Percentiles rank a stretch among this genome's conserved stretches.
Evolutionary conservation across 1,140 invertebrate species (phyloP).

Genomic region (Hermatobates lingyangjiaoensis): DNA sequence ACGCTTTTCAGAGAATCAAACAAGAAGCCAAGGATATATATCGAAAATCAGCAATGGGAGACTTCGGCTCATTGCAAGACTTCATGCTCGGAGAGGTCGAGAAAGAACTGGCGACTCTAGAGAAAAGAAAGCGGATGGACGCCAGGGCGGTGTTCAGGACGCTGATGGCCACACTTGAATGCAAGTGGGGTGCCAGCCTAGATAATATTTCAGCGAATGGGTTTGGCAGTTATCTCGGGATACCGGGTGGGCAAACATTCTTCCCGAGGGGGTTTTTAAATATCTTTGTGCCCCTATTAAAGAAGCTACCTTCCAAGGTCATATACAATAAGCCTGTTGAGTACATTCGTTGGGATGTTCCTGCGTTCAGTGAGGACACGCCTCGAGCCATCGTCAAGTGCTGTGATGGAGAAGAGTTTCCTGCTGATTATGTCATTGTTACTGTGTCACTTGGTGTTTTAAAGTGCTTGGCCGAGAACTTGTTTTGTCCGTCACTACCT

Average conservation of each 20-base stretch:
- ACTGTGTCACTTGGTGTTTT: slow-evolving; percentile 68
- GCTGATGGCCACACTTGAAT: slow-evolving; percentile 1
- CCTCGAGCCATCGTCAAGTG: slow-evolving; percentile 9
- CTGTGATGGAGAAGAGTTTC: slow-evolving; percentile 39
- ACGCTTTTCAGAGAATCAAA: background rate
- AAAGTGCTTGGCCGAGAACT: slow-evolving; percentile 46
- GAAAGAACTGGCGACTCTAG: background rate
- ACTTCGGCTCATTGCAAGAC: background rate
- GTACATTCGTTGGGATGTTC: slow-evolving; percentile 32
- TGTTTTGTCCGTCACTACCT: slow-evolving; percentile 60
- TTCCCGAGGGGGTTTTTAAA: slow-evolving; percentile 42
- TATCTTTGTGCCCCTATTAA: slow-evolving; percentile 37
- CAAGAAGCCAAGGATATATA: background rate
- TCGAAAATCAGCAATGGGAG: background rate
- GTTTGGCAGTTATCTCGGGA: slow-evolving; percentile 36
- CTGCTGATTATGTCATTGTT: slow-evolving; percentile 59
- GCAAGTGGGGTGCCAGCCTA: slow-evolving; percentile 11
- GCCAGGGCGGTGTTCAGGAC: background rate
- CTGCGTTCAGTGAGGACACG: slow-evolving; percentile 22
- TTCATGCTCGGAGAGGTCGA: background rate
- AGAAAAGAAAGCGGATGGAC: background rate
- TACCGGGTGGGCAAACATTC: slow-evolving; percentile 41
- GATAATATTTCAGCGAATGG: slow-evolving; percentile 2
- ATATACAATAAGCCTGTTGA: slow-evolving; percentile 37
- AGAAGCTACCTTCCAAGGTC: slow-evolving; percentile 32